Percentiles rank a stretch among this genome's conserved stretches.
These are phyloP conservation scores for Pogona vitticeps DNA, from an alignment of 2,113 vertebrate species.

Conservation along the genomic window DNA sequence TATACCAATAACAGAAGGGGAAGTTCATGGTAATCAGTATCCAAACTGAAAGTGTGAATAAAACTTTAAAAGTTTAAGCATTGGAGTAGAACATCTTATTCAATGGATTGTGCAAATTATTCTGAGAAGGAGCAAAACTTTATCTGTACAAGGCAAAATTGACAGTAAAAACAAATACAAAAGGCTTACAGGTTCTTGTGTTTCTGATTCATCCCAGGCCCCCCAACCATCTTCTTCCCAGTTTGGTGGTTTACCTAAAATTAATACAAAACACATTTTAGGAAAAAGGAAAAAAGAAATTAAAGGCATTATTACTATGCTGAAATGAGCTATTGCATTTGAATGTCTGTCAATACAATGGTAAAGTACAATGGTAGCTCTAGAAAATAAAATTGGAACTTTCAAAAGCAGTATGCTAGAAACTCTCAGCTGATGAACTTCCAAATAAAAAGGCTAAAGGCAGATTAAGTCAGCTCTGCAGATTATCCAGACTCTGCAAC, in stretches of 20 bases:
- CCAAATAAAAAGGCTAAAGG: neutral
- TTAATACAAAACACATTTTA: constrained; percentile 6
- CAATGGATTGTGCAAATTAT: constrained; percentile 7
- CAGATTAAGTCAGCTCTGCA: neutral
- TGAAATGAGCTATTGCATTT: neutral
- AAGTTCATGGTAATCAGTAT: neutral
- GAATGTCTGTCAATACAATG: neutral
- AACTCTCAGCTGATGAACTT: neutral
- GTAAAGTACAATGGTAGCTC: neutral
- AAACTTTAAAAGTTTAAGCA: neutral
- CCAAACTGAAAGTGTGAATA: neutral
- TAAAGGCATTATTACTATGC: neutral
- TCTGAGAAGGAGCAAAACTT: neutral
- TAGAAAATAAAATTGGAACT: neutral
- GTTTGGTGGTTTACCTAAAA: constrained; percentile 74
- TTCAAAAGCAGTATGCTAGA: neutral
- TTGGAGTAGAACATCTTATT: neutral
- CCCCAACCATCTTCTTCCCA: constrained; percentile 86
- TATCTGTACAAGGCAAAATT: neutral
- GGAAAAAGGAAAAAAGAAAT: neutral
- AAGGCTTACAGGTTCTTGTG: constrained; percentile 77
- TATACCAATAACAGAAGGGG: neutral
- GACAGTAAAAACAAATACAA: constrained; percentile 4
- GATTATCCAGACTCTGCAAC: neutral
- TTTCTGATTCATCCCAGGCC: constrained; percentile 81